These are phyloP conservation scores for Diphyllodes magnificus DNA, from an alignment of 2,113 vertebrate genomes.

Conservation along the genomic window DNA sequence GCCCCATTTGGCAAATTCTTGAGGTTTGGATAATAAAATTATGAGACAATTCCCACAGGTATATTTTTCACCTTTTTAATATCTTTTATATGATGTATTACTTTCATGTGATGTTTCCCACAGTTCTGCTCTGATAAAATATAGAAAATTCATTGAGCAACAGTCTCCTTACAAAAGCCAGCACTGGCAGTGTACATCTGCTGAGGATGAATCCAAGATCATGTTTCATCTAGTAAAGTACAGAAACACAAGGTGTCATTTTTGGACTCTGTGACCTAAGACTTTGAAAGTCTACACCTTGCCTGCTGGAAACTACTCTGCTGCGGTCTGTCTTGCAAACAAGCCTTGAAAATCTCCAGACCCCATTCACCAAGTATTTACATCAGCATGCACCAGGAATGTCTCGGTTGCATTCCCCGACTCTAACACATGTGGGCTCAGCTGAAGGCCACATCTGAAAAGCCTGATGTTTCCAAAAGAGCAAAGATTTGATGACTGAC, in stretches of 20 bases:
- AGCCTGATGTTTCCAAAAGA: not conserved
- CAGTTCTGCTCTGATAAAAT: conserved; percentile 32
- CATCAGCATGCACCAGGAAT: not conserved
- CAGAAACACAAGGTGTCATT: conserved; percentile 20
- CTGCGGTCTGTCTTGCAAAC: conserved; percentile 2
- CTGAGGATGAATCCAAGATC: conserved; percentile 1
- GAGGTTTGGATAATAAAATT: conserved; percentile 49
- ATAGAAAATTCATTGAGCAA: conserved; percentile 25
- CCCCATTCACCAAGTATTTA: not conserved
- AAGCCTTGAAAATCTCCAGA: conserved; percentile 6
- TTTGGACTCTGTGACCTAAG: not conserved
- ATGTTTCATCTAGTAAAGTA: conserved; percentile 2
- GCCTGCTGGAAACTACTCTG: conserved; percentile 2
- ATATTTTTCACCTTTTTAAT: conserved; percentile 54
- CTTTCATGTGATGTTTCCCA: conserved; percentile 51
- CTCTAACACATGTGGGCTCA: not conserved
- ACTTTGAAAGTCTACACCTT: conserved; percentile 4
- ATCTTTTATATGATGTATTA: conserved; percentile 38
- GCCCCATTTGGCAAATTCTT: conserved; percentile 22
- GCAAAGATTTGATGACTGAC: not conserved
- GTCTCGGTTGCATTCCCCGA: fast-evolving
- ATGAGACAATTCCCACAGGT: conserved; percentile 42
- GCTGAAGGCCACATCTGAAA: not conserved
- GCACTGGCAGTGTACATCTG: not conserved
- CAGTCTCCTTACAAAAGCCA: conserved; percentile 15